Base-by-base conservation (phyloP, 2,888 invertebrate genomes). In the Calephelis perditalis region DNA sequence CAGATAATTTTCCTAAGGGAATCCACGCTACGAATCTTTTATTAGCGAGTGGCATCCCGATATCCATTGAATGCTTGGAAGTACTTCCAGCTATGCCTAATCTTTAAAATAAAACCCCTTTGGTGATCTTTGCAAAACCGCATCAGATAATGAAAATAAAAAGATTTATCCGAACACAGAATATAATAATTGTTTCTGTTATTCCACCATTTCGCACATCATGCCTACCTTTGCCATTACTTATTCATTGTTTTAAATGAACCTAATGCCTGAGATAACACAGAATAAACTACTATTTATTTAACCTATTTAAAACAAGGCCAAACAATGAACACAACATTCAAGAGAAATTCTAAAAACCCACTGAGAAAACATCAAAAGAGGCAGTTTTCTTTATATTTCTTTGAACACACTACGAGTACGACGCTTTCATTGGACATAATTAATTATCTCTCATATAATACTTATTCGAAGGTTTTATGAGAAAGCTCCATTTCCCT, bases 391-490 rank as follows among this genome's bases (percentile, higher is more conserved):
- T 49, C 49, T 49, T 49, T 49, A 26, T 49, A 26, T 49, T 49
- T 49, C 49, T 26, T 49, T 26, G 49, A 49, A 49, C 49, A 49
- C 4, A 49, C 49, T 49, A 9, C 9, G 15, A 26, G 15, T 5
- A 26, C 8, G 26, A 26, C 10, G 49, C 49, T 49, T 49, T 49
- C 15, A 49, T 49, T 49, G 49, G 49, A 49, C 49, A 49, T 49
- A 49, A 49, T 49, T 49, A 49, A 49, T 49, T 49, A 49, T 49
- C 26, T 49, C 49, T 49, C 49, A 49, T 49, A 49, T 49, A 49
- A 49, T 26, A 49, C 49, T 49, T 15, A 35, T 10, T 26, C 35
- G 8, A 26, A 10, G 49, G 49, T 49, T 49, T 49, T 49, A 26
- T 49, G 26, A 49, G 49, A 26, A 47, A 15, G 49, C 26, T 26